Percentiles rank a stretch among this genome's conserved stretches.
phyloP scores from a whole-genome alignment of 2,888 invertebrate species.

The Mimas tiliae region DNA sequence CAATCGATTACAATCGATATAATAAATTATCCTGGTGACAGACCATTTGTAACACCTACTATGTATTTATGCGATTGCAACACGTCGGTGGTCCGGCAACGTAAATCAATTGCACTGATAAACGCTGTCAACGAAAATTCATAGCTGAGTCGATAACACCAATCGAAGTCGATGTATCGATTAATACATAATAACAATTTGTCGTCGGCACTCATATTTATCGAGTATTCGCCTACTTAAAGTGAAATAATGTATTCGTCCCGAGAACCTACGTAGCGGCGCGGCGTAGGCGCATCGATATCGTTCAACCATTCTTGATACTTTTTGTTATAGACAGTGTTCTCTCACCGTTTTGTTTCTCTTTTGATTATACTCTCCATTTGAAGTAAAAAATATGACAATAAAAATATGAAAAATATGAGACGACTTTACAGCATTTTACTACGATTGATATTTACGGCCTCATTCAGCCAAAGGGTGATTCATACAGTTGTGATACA shows the following conservation, averaged over 20 bases:
- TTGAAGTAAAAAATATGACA: too few species aligned
- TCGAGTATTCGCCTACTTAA: slow-evolving; percentile 73
- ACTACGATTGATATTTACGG: too few species aligned
- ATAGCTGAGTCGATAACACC: slow-evolving; percentile 18
- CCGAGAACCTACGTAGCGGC: slow-evolving; percentile 68
- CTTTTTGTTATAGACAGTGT: slow-evolving; percentile 41
- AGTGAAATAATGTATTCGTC: slow-evolving; percentile 76
- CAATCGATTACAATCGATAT: slow-evolving; percentile 23
- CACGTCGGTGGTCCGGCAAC: slow-evolving; percentile 21
- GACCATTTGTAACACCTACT: slow-evolving; percentile 24
- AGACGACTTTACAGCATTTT: too few species aligned
- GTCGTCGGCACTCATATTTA: slow-evolving; percentile 75
- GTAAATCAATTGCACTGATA: slow-evolving; percentile 27
- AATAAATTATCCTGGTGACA: slow-evolving; percentile 23
- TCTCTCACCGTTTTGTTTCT: too few species aligned
- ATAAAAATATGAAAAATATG: too few species aligned
- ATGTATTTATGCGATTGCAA: slow-evolving; percentile 19
- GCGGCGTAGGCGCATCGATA: slow-evolving; percentile 67
- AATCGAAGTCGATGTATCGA: slow-evolving; percentile 60
- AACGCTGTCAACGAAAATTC: slow-evolving; percentile 28
- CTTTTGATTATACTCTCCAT: too few species aligned
- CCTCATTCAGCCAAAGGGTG: too few species aligned
- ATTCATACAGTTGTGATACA: too few species aligned
- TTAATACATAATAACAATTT: slow-evolving; percentile 81
- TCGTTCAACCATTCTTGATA: slow-evolving; percentile 61